Evolutionary conservation across 2,888 invertebrate species (phyloP), one percentile per base, ranked within the genome.

Genomic region (Chymomyza amoena): DNA sequence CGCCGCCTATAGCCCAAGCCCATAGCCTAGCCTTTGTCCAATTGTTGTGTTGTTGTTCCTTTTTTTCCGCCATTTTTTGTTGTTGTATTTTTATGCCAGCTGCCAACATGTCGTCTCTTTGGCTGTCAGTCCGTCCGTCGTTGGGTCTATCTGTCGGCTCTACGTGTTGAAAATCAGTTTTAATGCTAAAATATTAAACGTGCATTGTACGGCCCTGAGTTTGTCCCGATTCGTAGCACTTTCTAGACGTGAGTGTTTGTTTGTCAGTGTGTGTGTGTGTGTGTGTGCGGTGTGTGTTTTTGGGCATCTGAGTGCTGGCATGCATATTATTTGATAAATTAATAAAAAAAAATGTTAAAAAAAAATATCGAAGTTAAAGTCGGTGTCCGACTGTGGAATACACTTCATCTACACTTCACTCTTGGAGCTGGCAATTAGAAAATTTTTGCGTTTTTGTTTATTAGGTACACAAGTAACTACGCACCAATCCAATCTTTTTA

Each of bases 111-210:
- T 32, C 62, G 16, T 32, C 62, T 59, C 50, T 68, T 69, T 69
- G 80, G 82, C 80, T 78, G 80, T 73, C 39, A 10, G 13, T 10
- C 13, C 39, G 39, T 45, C 39, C 39, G 39, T 5, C 39, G n/a
- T 25, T 1, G 25, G 10, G 39, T 13, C 39, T 45, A 13, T 73
- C 70, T 64, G 59, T 54, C 56, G 60, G 64, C 65, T 64, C 69
- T 76, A 82, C 85, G 87, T 87, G 86, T 81, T 78, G 77, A 71
- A 78, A 84, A 82, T 84, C 84, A 87, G 81, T 85, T 85, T 81
- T 78, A 79, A 83, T 78, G 87, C 85, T 85, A 81, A 87, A 85
- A 87, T 84, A 81, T 87, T 85, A 84, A 87, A 87, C 74, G 72
- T 72, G 74, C 70, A 72, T 63, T 45, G 13, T 20, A 20, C 9